A percentile compares a stretch with the other conserved stretches of the same genome.
phyloP scores from a whole-genome alignment of 1,140 invertebrate species.

The Latrodectus geometricus region DNA sequence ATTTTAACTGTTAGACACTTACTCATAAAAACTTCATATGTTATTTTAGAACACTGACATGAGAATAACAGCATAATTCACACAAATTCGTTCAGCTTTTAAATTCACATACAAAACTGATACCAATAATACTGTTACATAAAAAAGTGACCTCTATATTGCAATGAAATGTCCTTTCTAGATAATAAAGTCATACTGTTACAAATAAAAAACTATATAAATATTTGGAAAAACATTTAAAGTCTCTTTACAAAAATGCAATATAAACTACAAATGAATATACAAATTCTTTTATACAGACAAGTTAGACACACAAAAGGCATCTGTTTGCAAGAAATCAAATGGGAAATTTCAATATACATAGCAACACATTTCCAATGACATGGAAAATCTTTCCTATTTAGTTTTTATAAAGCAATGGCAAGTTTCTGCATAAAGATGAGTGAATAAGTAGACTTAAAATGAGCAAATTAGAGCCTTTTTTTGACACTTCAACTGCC shows the following conservation, averaged over 20 bases:
- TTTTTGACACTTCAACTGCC: constrained; percentile 14
- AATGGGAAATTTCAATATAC: not conserved
- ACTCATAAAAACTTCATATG: no score
- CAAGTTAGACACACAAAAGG: not conserved
- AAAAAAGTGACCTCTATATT: no score
- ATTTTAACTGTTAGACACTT: no score
- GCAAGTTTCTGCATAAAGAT: not conserved
- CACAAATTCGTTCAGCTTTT: no score
- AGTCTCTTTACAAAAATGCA: constrained; percentile 12
- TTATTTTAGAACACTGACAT: no score
- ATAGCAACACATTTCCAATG: not conserved
- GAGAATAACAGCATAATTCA: no score
- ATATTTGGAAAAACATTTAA: constrained; percentile 26
- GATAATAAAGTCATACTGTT: not conserved
- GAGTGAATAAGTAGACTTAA: constrained; percentile 28
- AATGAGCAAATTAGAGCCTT: not conserved
- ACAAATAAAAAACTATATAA: constrained; percentile 47
- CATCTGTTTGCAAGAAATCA: constrained; percentile 1
- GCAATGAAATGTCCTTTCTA: no score
- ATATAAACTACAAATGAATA: constrained; percentile 29
- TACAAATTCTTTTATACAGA: constrained; percentile 25
- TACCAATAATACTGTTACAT: no score
- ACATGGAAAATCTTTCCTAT: no score
- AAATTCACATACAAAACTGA: no score
- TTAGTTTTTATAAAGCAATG: not conserved